Evolutionary conservation across 2,113 vertebrate species (phyloP), one percentile per base, ranked within the genome.

Genomic region (Siniperca chuatsi): DNA sequence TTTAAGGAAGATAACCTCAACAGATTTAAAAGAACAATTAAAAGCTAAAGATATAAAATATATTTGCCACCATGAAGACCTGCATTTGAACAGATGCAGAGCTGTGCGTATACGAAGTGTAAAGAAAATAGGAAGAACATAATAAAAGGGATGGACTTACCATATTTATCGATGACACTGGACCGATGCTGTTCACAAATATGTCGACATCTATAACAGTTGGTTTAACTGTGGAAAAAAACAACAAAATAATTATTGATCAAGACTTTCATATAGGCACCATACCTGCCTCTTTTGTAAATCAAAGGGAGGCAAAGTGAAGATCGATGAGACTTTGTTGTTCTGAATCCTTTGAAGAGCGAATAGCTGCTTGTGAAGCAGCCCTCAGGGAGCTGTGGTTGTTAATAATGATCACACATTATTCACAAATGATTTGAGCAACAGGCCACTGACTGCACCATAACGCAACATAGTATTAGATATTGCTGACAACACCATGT

Each of bases 81-180:
- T 21, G 20, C 20, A 21, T 54, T 21, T 16, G 58, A 16, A 62
- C 16, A 37, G 46, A 64, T 33, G 25, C 13, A 48, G 57, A 46
- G 6, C 15, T 66, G 46, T 25, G 13, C 20, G 18, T 11, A 21
- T 10, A 57, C 54, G 44, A 40, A 40, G 68, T 37, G 8, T 6
- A 29, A 44, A 73, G 2, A 60, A 0, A 25, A 29, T 0, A 18
- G 2, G 4, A 23, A 2, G 2, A 37, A n/a, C 29, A 6, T 4
- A 48, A 40, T 18, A 8, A 66, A 52, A 69, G 5, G 29, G 18
- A 91, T 96, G 95, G 20, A 95, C 98, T 98, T 92, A 99, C 98
- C 98, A 99, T 99, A 90, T 99, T 97, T 94, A 99, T 99, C 37
- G 98, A 99, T 2, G 98, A 99, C 75, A 99, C 98, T 0, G 98